These are phyloP conservation scores for Synergus laeviventris DNA, from an alignment of 2,888 invertebrate genomes.

Conservation along the genomic window DNA sequence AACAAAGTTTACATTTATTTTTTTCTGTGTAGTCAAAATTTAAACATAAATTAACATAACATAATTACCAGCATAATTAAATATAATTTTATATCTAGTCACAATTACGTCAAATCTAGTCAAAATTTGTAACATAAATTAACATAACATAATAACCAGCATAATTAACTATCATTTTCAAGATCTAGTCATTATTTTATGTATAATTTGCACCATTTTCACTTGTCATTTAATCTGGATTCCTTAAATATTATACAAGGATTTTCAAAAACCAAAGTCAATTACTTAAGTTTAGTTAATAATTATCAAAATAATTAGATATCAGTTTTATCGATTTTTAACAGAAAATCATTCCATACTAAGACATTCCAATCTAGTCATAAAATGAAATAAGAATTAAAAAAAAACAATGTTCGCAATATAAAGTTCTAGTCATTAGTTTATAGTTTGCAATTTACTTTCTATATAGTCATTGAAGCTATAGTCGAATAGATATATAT, in stretches of 20 bases:
- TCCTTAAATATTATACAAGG: not conserved
- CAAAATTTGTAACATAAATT: not conserved
- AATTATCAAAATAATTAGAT: conserved; percentile 6
- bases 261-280: conserved; percentile 22
- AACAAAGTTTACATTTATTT: too few species aligned
- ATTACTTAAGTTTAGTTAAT: not conserved
- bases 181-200: conserved; percentile 48
- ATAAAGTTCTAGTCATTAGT: not conserved
- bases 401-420: not conserved
- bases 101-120: conserved; percentile 34
- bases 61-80: too few species aligned
- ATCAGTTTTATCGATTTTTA: not conserved
- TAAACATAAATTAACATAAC: too few species aligned
- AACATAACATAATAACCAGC: too few species aligned
- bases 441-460: not conserved
- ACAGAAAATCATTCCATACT: conserved; percentile 20
- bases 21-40: too few species aligned
- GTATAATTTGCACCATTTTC: conserved; percentile 32
- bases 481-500: not conserved
- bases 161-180: conserved; percentile 43
- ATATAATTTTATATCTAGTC: too few species aligned
- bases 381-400: not conserved
- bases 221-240: conserved; percentile 3
- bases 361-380: conserved; percentile 29
- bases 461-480: not conserved